These are phyloP conservation scores for Drosophila eohydei DNA, from an alignment of 2,888 invertebrate genomes.

Conservation along the genomic window DNA sequence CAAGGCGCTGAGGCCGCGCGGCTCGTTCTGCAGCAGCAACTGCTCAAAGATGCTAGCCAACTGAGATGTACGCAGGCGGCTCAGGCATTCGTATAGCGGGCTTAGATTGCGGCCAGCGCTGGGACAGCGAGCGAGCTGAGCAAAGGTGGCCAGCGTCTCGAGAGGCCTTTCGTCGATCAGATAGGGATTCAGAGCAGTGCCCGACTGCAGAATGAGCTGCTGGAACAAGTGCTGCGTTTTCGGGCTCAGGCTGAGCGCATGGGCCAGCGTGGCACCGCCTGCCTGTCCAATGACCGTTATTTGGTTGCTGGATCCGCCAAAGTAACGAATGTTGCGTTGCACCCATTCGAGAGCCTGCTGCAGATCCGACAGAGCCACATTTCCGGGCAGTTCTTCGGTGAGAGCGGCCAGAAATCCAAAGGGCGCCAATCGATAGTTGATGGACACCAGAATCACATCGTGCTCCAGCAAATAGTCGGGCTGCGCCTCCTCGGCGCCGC, in stretches of 20 bases:
- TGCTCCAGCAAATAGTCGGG: constrained; percentile 85
- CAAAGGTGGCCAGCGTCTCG: constrained; percentile 82
- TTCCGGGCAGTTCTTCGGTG: constrained; percentile 86
- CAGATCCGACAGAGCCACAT: constrained; percentile 86
- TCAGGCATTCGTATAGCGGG: constrained; percentile 67
- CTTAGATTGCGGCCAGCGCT: constrained; percentile 14
- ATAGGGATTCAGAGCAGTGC: constrained; percentile 86
- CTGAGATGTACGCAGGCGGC: constrained; percentile 74
- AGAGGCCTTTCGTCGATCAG: constrained; percentile 85
- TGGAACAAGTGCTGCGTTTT: constrained; percentile 85
- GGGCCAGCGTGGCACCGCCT: constrained; percentile 86
- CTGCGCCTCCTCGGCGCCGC: constrained; percentile 83
- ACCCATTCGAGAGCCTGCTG: constrained; percentile 86
- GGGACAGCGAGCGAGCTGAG: constrained; percentile 82
- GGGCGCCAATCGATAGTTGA: constrained; percentile 86
- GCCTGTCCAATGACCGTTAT: constrained; percentile 87
- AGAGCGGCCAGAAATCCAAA: constrained; percentile 86
- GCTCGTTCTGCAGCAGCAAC: constrained; percentile 75
- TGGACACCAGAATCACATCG: constrained; percentile 85
- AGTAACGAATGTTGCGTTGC: constrained; percentile 84
- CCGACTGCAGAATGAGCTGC: constrained; percentile 86
- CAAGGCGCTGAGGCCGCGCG: constrained; percentile 61
- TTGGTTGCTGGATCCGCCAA: constrained; percentile 85
- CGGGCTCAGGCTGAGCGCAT: constrained; percentile 85
- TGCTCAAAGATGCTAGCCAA: constrained; percentile 70